phyloP scores from a whole-genome alignment of 2,888 invertebrate species.

The Vandiemenella viatica region DNA sequence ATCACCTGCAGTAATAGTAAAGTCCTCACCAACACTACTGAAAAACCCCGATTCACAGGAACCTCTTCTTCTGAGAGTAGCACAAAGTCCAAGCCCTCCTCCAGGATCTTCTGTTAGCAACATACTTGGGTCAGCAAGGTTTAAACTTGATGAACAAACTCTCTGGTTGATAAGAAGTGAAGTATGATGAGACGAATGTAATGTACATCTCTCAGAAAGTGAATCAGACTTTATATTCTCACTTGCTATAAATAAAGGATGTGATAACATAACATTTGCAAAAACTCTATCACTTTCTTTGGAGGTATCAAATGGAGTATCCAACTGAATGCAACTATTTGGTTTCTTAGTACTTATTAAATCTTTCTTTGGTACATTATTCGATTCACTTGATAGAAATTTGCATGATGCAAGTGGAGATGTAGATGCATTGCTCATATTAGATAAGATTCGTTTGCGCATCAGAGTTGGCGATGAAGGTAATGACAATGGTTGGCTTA shows the following conservation, averaged over 20 bases:
- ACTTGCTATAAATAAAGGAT: slow-evolving; percentile 34
- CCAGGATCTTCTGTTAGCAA: slow-evolving; percentile 8
- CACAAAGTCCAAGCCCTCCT: slow-evolving; percentile 2
- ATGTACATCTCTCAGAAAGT: slow-evolving; percentile 11
- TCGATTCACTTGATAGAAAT: neutral
- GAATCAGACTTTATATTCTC: slow-evolving; percentile 9
- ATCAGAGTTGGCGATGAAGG: slow-evolving; percentile 23
- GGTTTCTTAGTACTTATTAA: neutral
- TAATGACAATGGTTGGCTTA: slow-evolving; percentile 17
- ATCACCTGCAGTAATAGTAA: slow-evolving; percentile 26
- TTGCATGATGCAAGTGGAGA: neutral
- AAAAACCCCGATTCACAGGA: slow-evolving; percentile 84
- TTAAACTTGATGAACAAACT: slow-evolving; percentile 18
- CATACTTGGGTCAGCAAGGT: slow-evolving; percentile 12
- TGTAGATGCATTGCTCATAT: slow-evolving; percentile 18
- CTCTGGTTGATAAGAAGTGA: slow-evolving; percentile 13
- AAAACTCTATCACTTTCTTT: slow-evolving; percentile 8
- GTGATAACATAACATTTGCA: slow-evolving; percentile 35
- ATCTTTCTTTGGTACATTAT: neutral
- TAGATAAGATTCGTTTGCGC: slow-evolving; percentile 24
- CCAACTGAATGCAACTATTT: slow-evolving; percentile 1
- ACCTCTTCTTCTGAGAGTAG: slow-evolving; percentile 48
- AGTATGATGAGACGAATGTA: slow-evolving; percentile 22
- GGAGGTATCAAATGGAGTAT: slow-evolving; percentile 10
- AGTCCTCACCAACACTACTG: slow-evolving; percentile 70